Percentiles rank a stretch among this genome's conserved stretches.
Evolutionary conservation across 2,888 invertebrate species (phyloP).

Genomic region (Salticus scenicus): DNA sequence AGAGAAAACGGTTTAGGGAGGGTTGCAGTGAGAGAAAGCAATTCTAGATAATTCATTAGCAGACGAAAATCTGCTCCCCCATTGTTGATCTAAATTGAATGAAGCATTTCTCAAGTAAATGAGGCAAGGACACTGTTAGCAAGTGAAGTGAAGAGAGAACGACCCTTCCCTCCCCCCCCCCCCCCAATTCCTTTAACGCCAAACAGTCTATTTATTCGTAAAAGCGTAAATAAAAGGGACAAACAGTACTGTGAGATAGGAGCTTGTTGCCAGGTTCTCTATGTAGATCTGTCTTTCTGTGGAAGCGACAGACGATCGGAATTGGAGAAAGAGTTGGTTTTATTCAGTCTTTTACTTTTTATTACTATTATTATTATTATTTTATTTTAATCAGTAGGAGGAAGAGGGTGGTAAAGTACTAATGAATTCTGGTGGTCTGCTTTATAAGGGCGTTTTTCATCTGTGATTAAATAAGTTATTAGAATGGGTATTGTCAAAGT

Average conservation of each 20-base stretch:
- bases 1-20: background rate
- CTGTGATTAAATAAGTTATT: background rate
- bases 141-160: conserved; percentile 16
- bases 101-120: conserved; percentile 27
- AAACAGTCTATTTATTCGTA: conserved; percentile 54
- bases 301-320: too few relatives aligned
- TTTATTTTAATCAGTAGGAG: background rate
- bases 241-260: conserved; percentile 28
- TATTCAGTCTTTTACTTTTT: too few relatives aligned
- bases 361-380: too few relatives aligned
- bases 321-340: background rate
- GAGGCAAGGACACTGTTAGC: background rate
- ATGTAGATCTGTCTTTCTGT: too few relatives aligned
- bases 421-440: conserved; percentile 1
- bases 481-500: background rate
- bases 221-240: conserved; percentile 57
- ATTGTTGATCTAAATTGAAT: conserved; percentile 66
- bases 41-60: conserved; percentile 65
- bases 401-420: background rate
- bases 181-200: background rate
- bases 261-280: background rate
- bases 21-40: conserved; percentile 6
- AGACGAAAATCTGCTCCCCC: conserved; percentile 46
- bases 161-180: background rate
- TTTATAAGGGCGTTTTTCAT: background rate